phyloP scores from a whole-genome alignment of 2,113 vertebrate species.

The Archocentrus centrarchus region DNA sequence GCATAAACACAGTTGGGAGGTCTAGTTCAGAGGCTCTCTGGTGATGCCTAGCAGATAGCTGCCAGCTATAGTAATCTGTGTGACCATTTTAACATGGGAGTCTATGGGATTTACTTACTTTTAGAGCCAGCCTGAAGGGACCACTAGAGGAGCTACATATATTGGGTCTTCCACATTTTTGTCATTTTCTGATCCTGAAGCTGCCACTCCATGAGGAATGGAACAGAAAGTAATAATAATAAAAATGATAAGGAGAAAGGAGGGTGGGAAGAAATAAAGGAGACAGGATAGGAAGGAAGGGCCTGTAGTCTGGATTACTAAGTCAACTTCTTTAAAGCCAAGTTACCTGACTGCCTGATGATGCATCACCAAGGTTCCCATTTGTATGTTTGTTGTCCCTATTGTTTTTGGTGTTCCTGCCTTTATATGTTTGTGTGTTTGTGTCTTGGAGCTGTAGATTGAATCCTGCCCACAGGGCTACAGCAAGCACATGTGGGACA shows the following conservation, averaged over 20 bases:
- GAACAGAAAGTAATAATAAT: neutral
- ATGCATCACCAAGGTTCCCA: slow-evolving; percentile 44
- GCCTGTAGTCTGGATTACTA: too few species aligned
- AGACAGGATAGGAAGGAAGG: too few species aligned
- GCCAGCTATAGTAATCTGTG: too few species aligned
- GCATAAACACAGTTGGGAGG: neutral
- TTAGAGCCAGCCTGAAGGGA: neutral
- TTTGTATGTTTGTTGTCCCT: slow-evolving; percentile 15
- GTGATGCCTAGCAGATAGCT: neutral
- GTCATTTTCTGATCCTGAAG: neutral
- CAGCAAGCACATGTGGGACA: slow-evolving; percentile 29
- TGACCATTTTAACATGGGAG: neutral
- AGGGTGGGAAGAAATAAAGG: neutral
- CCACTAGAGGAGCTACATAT: neutral
- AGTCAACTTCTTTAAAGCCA: neutral
- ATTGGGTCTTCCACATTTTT: neutral
- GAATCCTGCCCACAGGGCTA: slow-evolving; percentile 57
- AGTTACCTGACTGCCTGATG: slow-evolving; percentile 13
- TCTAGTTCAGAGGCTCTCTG: neutral
- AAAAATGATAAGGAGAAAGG: neutral
- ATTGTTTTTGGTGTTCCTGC: neutral
- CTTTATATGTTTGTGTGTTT: slow-evolving; percentile 21
- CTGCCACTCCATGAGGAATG: neutral
- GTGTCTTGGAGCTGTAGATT: slow-evolving; percentile 46
- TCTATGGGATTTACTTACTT: neutral